A percentile compares a stretch with the other conserved stretches of the same genome.
Evolutionary conservation across 2,113 vertebrate species (phyloP).

Genomic region (Leiothrix lutea): DNA sequence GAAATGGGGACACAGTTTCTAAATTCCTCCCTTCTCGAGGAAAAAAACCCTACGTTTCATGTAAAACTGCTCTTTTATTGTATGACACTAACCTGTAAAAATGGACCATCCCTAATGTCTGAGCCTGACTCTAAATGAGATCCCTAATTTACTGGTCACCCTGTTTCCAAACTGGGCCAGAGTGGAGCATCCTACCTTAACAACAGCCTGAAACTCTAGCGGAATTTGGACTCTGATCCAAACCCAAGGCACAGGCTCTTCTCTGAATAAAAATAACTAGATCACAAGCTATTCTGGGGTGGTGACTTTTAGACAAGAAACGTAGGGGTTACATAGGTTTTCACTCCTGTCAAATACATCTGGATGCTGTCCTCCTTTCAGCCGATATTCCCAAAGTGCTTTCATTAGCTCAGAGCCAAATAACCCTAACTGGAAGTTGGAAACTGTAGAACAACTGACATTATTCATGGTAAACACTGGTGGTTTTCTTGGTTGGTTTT

Average conservation of each 20-base stretch:
- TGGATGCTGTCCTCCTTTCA: not conserved
- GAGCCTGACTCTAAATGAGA: not conserved
- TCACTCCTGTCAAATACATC: not conserved
- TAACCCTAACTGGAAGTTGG: not conserved
- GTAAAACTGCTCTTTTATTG: not conserved
- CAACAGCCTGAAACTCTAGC: not conserved
- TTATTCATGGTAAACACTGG: not conserved
- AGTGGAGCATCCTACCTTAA: conserved; percentile 52
- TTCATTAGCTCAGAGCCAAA: not conserved
- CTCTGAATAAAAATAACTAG: conserved; percentile 56
- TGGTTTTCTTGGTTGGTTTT: not conserved
- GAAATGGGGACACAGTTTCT: not conserved
- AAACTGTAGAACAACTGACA: not conserved
- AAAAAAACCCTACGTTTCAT: rapidly evolving
- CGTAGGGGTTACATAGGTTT: not conserved
- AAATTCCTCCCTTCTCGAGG: not conserved
- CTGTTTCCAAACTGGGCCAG: not conserved
- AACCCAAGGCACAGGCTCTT: conserved; percentile 25
- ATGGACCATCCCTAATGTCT: not conserved
- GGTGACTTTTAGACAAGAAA: conserved; percentile 48
- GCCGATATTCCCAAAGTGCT: not conserved
- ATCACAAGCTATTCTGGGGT: conserved; percentile 49
- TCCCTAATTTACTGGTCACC: not conserved
- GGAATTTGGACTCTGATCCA: conserved; percentile 35
- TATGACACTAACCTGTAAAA: not conserved